Evolutionary conservation across 1,140 invertebrate genomes (phyloP).

Genomic region (Neodiprion fabricii): DNA sequence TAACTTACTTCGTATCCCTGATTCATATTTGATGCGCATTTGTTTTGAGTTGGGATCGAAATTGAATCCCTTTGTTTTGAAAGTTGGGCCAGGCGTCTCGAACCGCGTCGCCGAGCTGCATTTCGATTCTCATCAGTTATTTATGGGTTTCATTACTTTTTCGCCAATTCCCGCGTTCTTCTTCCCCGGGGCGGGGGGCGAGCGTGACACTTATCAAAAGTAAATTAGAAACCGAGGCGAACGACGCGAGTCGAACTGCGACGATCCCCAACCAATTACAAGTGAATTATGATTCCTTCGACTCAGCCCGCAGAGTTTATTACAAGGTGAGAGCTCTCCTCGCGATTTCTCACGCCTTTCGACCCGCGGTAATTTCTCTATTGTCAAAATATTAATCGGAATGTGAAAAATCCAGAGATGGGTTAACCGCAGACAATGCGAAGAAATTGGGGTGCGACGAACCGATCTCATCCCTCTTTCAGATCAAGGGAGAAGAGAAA

Average conservation of each 20-base stretch:
- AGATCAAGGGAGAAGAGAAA: not conserved
- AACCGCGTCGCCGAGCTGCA: not conserved
- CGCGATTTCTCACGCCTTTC: constrained; percentile 47
- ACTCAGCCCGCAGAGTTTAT: constrained; percentile 36
- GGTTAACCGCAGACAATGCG: constrained; percentile 50
- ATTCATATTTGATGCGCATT: constrained; percentile 44
- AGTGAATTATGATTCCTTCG: constrained; percentile 42
- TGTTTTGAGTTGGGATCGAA: constrained; percentile 27
- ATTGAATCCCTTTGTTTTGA: constrained; percentile 28
- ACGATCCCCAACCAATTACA: constrained; percentile 35
- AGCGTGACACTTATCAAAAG: constrained; percentile 41
- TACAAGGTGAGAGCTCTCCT: constrained; percentile 6
- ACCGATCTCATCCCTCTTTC: not conserved
- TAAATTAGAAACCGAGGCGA: constrained; percentile 39
- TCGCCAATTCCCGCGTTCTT: not conserved
- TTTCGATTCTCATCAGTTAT: constrained; percentile 48
- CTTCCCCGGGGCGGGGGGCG: constrained; percentile 14
- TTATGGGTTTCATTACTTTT: constrained; percentile 45
- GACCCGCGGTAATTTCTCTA: constrained; percentile 21
- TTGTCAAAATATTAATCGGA: constrained; percentile 28
- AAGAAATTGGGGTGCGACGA: not conserved
- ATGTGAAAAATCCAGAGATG: constrained; percentile 28
- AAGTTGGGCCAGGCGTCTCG: constrained; percentile 34
- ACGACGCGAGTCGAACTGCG: constrained; percentile 12
- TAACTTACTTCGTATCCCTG: not conserved